Base-by-base conservation (phyloP, 2,888 invertebrate species). In the Amblyjoppa fuscipennis region DNA sequence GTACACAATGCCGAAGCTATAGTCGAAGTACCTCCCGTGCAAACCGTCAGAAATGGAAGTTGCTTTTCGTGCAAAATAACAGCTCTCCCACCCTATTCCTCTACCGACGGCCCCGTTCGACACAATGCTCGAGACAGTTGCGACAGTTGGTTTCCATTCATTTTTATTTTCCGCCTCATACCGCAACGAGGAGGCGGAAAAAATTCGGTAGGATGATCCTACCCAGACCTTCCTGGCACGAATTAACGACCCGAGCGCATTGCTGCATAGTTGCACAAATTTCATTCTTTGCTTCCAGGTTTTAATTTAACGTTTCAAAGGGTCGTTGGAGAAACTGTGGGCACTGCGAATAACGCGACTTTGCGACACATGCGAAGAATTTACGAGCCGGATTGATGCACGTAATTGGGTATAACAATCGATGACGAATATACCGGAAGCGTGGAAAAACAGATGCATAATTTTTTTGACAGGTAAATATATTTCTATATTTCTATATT, bases 11-110 rank as follows among this genome's bases (percentile, higher is more conserved):
- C 68, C 53, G 7, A 64, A 16, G 31, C n/a, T 34, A 25, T 7
- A 53, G 68, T n/a, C 51, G 64, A 51, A 66, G 66, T 76, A 34
- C 38, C 66, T n/a, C 25, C 7, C 49, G 34, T 53, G 76, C 53
- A 75, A 49, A 66, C 51, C 51, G 66, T 49, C 64, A 31, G 66
- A 76, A 76, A 64, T 76, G 38, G 53, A 76, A 77, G 56, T 56
- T 56, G 77, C 77, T 68, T 56, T 53, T 38, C 77, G 68, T 53
- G 53, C 77, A 41, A 38, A 77, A 77, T 77, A 51, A 66, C 41
- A 20, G 20, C 38, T 31, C 31, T 45, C 38, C 66, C 53, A 20
- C n/a, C 34, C 38, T 3, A 4, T 16, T 0, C 16, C 45, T 49
- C 3, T 3, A 13, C 16, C 45, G 13, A 20, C 59, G 9, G 25